Conservation (phyloP, 1,140 invertebrate species). For the Drosophila persimilis region DNA sequence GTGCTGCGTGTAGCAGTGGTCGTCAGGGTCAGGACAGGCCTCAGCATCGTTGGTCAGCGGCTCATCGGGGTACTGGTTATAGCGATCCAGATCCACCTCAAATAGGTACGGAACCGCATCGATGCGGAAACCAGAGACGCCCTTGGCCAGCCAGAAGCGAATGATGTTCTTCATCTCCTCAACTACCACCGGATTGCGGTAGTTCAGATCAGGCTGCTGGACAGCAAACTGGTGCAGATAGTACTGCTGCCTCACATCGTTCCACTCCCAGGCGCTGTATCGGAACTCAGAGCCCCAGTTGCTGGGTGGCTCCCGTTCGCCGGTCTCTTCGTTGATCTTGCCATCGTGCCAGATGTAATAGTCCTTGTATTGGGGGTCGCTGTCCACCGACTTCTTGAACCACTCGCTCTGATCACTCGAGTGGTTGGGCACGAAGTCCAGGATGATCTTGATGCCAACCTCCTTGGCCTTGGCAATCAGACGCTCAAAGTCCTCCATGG, state of each 20-base stretch:
- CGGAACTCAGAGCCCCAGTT: conserved; percentile 85
- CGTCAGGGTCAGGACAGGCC: conserved; percentile 73
- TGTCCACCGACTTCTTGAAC: conserved; percentile 87
- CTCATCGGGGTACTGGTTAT: conserved; percentile 85
- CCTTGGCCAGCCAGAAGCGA: conserved; percentile 88
- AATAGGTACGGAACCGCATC: conserved; percentile 86
- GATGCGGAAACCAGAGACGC: conserved; percentile 89
- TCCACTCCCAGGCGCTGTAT: conserved; percentile 85
- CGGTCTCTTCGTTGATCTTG: conserved; percentile 67
- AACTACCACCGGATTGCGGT: conserved; percentile 84
- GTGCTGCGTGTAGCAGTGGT: conserved; percentile 86
- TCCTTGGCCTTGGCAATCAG: conserved; percentile 86
- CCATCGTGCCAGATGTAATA: conserved; percentile 89
- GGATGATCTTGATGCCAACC: conserved; percentile 85
- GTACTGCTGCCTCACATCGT: conserved; percentile 84
- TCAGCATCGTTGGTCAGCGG: conserved; percentile 83
- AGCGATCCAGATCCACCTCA: conserved; percentile 84
- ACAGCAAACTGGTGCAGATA: conserved; percentile 87
- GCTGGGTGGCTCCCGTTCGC: conserved; percentile 83
- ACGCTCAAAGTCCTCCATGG: conserved; percentile 88
- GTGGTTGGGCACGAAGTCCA: conserved; percentile 90
- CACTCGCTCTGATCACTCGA: conserved; percentile 89
- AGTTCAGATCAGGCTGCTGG: conserved; percentile 89
- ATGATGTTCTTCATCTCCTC: conserved; percentile 86
- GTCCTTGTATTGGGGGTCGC: conserved; percentile 85